phyloP scores from a whole-genome alignment of 2,888 invertebrate species.

The Augiades crinisus region DNA sequence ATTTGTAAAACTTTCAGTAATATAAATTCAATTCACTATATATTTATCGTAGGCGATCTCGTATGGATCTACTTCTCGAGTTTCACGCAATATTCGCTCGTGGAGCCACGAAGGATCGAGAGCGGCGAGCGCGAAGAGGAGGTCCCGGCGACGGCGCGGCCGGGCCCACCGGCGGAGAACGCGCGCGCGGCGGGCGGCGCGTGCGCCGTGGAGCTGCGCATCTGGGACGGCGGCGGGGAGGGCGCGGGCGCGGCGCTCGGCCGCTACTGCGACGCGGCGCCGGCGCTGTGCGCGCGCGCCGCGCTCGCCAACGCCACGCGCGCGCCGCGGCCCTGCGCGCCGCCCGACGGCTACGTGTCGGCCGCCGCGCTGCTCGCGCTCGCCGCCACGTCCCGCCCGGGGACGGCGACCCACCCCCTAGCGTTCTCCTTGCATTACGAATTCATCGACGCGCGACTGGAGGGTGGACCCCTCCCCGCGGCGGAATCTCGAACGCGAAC shows the following conservation, averaged over 20 bases:
- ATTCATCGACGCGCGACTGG: constrained; percentile 90
- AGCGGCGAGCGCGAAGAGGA: constrained; percentile 77
- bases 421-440: constrained; percentile 89
- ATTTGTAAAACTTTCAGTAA: too few relatives aligned
- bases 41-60: constrained; percentile 80
- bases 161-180: constrained; percentile 32
- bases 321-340: constrained; percentile 88
- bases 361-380: constrained; percentile 57
- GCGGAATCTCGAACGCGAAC: constrained; percentile 51
- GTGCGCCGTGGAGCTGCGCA: constrained; percentile 86
- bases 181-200: constrained; percentile 26
- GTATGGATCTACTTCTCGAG: constrained; percentile 95
- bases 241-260: constrained; percentile 74
- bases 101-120: constrained; percentile 74
- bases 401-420: constrained; percentile 91
- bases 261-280: constrained; percentile 88
- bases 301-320: constrained; percentile 87
- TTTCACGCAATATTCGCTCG: constrained; percentile 89
- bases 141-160: constrained; percentile 30
- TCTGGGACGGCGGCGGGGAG: constrained; percentile 89
- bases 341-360: constrained; percentile 89
- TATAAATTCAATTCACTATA: background rate
- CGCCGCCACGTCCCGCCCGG: constrained; percentile 79
- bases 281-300: constrained; percentile 91
- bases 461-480: constrained; percentile 83